Percentiles rank a stretch among this genome's conserved stretches.
These are phyloP conservation scores for Ceyx margarethae DNA, from an alignment of 2,113 vertebrate genomes.

Conservation along the genomic window DNA sequence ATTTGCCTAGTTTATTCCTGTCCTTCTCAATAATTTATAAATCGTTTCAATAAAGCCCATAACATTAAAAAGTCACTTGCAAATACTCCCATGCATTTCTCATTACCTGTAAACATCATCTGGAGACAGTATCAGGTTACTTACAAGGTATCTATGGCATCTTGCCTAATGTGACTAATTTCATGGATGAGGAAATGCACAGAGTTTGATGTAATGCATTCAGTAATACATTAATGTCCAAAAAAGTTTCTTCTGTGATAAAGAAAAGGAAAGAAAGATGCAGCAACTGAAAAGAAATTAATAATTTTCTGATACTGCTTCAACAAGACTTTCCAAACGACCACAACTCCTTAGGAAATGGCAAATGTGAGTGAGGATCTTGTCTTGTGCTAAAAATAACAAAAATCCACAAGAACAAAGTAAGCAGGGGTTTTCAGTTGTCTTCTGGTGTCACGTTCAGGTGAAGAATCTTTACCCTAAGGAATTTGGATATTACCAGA, in stretches of 20 bases:
- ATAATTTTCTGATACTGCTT: neutral
- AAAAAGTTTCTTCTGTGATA: neutral
- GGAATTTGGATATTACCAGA: neutral
- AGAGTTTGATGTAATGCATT: neutral
- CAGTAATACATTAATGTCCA: neutral
- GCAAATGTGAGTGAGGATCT: neutral
- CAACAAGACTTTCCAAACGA: neutral
- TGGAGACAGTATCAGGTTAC: neutral
- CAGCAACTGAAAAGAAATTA: neutral
- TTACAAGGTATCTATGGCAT: neutral
- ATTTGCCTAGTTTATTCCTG: neutral
- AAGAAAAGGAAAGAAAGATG: neutral
- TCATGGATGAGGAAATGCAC: neutral
- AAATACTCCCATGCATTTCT: neutral
- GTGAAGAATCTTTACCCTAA: neutral
- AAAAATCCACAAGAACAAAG: neutral
- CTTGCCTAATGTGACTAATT: neutral
- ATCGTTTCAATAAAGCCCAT: too few species aligned
- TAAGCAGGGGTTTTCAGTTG: neutral
- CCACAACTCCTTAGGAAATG: neutral
- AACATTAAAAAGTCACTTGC: neutral
- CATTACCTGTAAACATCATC: neutral
- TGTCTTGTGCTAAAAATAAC: neutral
- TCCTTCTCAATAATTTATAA: neutral
- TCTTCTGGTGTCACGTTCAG: neutral